phyloP scores from a whole-genome alignment of 2,113 vertebrate species.

The Dicrurus megarhynchus region DNA sequence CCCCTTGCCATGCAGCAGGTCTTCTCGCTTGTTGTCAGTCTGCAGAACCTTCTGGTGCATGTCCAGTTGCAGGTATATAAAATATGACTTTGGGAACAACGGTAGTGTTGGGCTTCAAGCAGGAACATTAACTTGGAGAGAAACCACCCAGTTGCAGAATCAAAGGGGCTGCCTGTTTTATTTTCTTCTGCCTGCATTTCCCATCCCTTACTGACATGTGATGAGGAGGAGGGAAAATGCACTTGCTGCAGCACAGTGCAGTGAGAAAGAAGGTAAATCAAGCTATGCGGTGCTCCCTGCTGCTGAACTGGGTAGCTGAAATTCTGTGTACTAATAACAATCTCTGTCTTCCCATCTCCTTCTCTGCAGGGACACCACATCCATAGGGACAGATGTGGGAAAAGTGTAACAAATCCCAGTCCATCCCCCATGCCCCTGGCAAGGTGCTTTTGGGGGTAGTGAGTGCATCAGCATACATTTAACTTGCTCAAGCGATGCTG shows the following conservation, averaged over 20 bases:
- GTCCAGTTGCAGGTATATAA: slow-evolving; percentile 64
- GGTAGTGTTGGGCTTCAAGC: not conserved
- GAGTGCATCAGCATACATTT: not conserved
- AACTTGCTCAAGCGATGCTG: not conserved
- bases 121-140: not conserved
- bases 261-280: slow-evolving; percentile 38
- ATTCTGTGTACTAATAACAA: not conserved
- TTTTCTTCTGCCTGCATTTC: not conserved
- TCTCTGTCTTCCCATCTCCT: not conserved
- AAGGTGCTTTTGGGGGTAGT: not conserved
- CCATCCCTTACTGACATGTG: not conserved
- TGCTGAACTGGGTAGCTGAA: slow-evolving; percentile 14
- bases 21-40: slow-evolving; percentile 74
- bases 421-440: not conserved
- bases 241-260: not conserved
- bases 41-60: slow-evolving; percentile 87
- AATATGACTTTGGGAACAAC: not conserved
- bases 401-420: not conserved
- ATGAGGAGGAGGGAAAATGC: not conserved
- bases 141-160: not conserved
- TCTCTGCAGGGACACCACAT: not conserved
- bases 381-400: not conserved
- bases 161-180: not conserved
- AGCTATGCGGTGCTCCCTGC: slow-evolving; percentile 2
- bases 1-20: slow-evolving; percentile 77